A percentile compares a stretch with the other conserved stretches of the same genome.
Evolutionary conservation across 2,113 vertebrate species (phyloP).

Genomic region (Sciurus niger): DNA sequence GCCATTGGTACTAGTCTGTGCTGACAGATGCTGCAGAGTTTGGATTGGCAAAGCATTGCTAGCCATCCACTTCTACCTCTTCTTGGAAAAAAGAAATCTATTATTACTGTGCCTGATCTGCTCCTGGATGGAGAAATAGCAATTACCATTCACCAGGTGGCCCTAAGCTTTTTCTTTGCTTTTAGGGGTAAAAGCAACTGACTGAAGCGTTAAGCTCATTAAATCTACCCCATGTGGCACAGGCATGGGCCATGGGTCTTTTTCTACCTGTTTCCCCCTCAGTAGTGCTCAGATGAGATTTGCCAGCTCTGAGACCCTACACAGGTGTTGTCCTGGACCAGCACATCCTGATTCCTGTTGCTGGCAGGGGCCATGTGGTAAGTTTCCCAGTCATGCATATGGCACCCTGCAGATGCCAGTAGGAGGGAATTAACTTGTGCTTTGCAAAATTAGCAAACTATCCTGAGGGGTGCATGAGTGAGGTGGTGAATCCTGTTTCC

Average conservation of each 20-base stretch:
- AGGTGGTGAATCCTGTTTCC: not conserved
- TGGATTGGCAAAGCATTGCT: not conserved
- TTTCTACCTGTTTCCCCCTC: not conserved
- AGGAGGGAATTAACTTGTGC: not conserved
- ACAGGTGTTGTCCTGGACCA: not conserved
- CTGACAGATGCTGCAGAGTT: not conserved
- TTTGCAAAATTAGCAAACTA: not conserved
- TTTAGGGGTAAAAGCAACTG: constrained; percentile 57
- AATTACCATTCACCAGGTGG: constrained; percentile 42
- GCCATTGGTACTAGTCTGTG: fast-evolving
- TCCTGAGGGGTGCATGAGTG: not conserved
- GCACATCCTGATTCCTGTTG: not conserved
- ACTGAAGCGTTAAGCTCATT: constrained; percentile 67
- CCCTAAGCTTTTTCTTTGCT: constrained; percentile 53
- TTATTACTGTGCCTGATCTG: not conserved
- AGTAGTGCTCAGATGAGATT: not conserved
- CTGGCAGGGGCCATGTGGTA: not conserved
- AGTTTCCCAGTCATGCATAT: fast-evolving
- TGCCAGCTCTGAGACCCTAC: not conserved
- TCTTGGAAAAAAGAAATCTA: constrained; percentile 13
- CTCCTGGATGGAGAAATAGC: not conserved
- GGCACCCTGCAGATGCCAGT: not conserved
- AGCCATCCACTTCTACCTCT: not conserved
- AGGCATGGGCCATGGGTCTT: not conserved
- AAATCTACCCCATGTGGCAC: constrained; percentile 55